Conservation (phyloP, 2,797 vertebrate genomes). For the Paramormyrops hopkinsi region DNA sequence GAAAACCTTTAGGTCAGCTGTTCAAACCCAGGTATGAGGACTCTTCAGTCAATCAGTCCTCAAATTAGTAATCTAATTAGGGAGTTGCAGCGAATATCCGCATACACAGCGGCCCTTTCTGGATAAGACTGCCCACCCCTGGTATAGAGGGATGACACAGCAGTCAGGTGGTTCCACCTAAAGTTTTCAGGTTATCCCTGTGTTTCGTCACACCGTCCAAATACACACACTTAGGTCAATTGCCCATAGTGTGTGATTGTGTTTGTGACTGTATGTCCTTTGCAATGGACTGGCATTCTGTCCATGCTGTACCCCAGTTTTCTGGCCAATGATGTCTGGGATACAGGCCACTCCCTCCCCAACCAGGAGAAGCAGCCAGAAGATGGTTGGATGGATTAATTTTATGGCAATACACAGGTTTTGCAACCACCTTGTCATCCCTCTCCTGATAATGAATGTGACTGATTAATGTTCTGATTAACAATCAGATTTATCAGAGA, state of each 20-base stretch:
- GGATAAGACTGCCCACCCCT: too few relatives aligned
- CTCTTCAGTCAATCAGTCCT: too few relatives aligned
- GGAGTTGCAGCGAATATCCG: too few relatives aligned
- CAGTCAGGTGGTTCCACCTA: background rate
- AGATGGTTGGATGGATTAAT: background rate
- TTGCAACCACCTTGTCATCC: background rate
- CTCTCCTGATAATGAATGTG: background rate
- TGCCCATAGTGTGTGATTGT: background rate
- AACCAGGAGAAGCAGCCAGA: background rate
- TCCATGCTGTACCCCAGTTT: background rate
- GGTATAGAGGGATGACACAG: background rate
- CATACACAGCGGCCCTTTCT: too few relatives aligned
- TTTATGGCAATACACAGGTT: background rate
- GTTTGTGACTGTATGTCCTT: background rate
- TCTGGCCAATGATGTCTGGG: background rate
- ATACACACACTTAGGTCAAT: background rate
- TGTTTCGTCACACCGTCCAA: background rate
- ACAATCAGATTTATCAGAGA: background rate
- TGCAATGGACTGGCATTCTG: background rate
- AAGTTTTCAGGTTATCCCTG: background rate
- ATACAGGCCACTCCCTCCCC: background rate
- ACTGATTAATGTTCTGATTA: background rate
- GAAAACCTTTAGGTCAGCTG: too few relatives aligned
- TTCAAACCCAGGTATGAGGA: too few relatives aligned
- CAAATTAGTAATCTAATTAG: too few relatives aligned